Conservation (phyloP, 2,888 invertebrate genomes). For the Tinea semifulvella region DNA sequence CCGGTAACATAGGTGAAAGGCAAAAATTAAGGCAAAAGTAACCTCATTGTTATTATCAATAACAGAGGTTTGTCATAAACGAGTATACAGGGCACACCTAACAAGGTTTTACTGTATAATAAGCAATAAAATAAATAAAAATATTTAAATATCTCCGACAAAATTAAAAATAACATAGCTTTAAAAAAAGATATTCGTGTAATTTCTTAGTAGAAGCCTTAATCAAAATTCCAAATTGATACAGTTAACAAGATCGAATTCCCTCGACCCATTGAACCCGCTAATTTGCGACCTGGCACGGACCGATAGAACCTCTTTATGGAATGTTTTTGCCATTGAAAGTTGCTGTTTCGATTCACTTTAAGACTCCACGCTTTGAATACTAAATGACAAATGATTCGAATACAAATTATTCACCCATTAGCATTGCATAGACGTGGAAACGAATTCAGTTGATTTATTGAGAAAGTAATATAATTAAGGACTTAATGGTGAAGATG, state of each 20-base stretch:
- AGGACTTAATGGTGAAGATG: slow-evolving; percentile 22
- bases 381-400: slow-evolving; percentile 38
- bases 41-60: too few species aligned
- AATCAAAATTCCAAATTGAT: slow-evolving; percentile 13
- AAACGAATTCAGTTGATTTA: slow-evolving; percentile 20
- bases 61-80: neutral
- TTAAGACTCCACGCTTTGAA: slow-evolving; percentile 33
- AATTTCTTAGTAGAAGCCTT: neutral
- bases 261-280: slow-evolving; percentile 8
- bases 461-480: slow-evolving; percentile 23
- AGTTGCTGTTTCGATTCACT: slow-evolving; percentile 37
- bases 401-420: slow-evolving; percentile 34
- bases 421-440: slow-evolving; percentile 21
- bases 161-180: neutral
- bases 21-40: too few species aligned
- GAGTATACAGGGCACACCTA: too few species aligned
- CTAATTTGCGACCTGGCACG: slow-evolving; percentile 13
- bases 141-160: too few species aligned
- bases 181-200: neutral
- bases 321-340: slow-evolving; percentile 28
- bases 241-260: slow-evolving; percentile 14
- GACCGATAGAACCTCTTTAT: slow-evolving; percentile 5
- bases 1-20: too few species aligned
- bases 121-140: too few species aligned
- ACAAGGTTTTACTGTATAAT: too few species aligned